phyloP scores from a whole-genome alignment of 1,140 invertebrate genomes.

The Micrasema minimum region DNA sequence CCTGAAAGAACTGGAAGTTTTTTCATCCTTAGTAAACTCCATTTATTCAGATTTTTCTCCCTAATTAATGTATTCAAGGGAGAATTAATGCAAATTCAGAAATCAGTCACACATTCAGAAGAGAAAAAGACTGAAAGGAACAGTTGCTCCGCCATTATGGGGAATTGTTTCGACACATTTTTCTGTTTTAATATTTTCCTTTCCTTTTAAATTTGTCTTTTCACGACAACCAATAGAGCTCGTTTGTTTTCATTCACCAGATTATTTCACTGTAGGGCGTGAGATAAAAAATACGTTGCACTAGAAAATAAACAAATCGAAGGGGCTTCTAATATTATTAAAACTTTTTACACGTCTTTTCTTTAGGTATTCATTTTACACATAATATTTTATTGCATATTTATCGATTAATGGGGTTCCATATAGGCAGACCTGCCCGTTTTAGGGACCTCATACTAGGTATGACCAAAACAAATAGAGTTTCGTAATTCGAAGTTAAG shows the following conservation, averaged over 20 bases:
- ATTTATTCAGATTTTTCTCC: slow-evolving; percentile 36
- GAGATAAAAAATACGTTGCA: too few species aligned
- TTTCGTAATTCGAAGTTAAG: too few species aligned
- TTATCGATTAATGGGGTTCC: too few species aligned
- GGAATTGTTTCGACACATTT: slow-evolving; percentile 36
- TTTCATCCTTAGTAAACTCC: slow-evolving; percentile 22
- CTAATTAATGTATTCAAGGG: slow-evolving; percentile 44
- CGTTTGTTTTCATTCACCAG: slow-evolving; percentile 34
- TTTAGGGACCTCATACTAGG: too few species aligned
- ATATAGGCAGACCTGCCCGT: too few species aligned
- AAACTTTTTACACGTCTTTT: too few species aligned
- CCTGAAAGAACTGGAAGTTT: slow-evolving; percentile 20
- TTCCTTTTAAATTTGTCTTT: slow-evolving; percentile 41
- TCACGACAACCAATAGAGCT: slow-evolving; percentile 35
- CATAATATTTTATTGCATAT: too few species aligned
- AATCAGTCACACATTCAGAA: slow-evolving; percentile 45
- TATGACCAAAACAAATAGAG: too few species aligned
- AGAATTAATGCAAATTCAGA: slow-evolving; percentile 43
- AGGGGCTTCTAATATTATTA: too few species aligned
- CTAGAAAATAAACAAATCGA: too few species aligned
- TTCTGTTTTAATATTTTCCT: slow-evolving; percentile 39
- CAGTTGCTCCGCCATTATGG: slow-evolving; percentile 38
- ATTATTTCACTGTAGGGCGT: not conserved
- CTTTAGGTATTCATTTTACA: too few species aligned
- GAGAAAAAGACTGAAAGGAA: slow-evolving; percentile 36